Base-by-base conservation (phyloP, 2,113 vertebrate genomes). In the Semnornis frantzii region DNA sequence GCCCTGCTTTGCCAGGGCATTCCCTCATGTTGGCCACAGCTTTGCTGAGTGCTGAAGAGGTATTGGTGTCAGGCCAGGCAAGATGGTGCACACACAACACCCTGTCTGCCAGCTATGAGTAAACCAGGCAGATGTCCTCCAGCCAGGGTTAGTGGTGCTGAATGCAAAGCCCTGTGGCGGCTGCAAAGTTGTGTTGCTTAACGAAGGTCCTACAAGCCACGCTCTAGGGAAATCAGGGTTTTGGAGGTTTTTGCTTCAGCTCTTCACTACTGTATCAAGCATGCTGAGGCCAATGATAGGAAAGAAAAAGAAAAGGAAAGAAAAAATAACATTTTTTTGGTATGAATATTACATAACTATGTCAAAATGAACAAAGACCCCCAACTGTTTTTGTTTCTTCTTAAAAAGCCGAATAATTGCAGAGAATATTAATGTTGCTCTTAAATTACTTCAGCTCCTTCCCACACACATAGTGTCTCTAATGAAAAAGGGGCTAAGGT, bases 351-450 rank as follows among this genome's bases (percentile, higher is more conserved):
- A 25, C 63, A 14, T 46, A 74, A 76, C 66, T 76, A 76, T 82
- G 79, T 73, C 6, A 6, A 80, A 92, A 71, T 57, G 4, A 93
- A 44, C 23, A 70, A 52, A 50, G 24, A 27, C 10, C 14, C 12
- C 62, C n/a, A 57, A 33, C 18, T 68, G 81, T 0, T 83, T 89
- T 33, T 85, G 60, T 85, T 92, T 81, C 15, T 78, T 86, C 66
- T 10, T 74, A 74, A 88, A 88, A 81, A 46, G 25, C 75, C 28
- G 58, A 33, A 24, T 82, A 84, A 78, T 86, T 78, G 77, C 42
- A 66, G 31, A 82, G 44, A 37, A 57, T 46, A 42, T 37, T 46
- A 55, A 86, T 89, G 82, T 86, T 90, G 54, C 64, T 89, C 16
- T 19, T 64, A 46, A 64, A 65, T 30, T 8, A 64, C 44, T 69